Conservation (phyloP, 2,113 vertebrate species). For the Mormyrus iriodes region DNA sequence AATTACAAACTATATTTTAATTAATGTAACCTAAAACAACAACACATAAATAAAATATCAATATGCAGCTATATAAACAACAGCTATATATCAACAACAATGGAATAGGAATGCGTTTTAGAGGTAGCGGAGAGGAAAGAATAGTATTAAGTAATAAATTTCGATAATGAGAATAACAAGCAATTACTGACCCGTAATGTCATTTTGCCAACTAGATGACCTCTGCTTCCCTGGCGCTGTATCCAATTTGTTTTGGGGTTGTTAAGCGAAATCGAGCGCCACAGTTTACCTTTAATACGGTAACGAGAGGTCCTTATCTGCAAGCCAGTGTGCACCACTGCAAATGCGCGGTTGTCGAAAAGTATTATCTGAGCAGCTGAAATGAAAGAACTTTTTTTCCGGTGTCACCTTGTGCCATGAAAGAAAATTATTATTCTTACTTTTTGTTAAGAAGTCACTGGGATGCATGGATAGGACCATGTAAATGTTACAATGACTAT, state of each 20-base stretch:
- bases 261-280: conserved; percentile 40
- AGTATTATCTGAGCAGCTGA: background rate
- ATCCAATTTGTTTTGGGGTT: conserved; percentile 47
- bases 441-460: background rate
- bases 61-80: background rate
- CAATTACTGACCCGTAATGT: conserved; percentile 18
- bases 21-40: background rate
- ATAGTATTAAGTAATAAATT: background rate
- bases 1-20: background rate
- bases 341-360: background rate
- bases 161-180: background rate
- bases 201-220: conserved; percentile 24
- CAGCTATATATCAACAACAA: background rate
- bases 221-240: conserved; percentile 38
- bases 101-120: background rate
- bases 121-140: background rate
- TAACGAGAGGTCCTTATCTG: conserved; percentile 33
- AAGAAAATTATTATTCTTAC: background rate
- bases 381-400: background rate
- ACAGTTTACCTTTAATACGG: conserved; percentile 34
- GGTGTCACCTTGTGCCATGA: background rate
- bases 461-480: background rate
- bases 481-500: background rate
- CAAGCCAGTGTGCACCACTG: background rate
- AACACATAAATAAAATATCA: background rate